Conservation (phyloP, 2,888 invertebrate species). For the Scrobipalpa atriplicella region DNA sequence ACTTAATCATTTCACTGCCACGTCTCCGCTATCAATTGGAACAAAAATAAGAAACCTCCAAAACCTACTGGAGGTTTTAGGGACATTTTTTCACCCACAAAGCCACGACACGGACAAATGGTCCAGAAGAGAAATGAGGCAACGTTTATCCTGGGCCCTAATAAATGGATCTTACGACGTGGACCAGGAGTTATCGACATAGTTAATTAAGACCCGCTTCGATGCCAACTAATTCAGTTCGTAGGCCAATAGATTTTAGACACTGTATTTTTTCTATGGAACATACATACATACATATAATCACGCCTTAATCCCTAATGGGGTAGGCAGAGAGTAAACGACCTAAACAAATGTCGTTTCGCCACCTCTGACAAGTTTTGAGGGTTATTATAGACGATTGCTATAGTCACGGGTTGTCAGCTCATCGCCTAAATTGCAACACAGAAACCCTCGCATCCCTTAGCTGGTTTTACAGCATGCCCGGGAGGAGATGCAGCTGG, state of each 20-base stretch:
- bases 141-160: slow-evolving; percentile 32
- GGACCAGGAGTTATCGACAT: slow-evolving; percentile 27
- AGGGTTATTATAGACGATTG: no score
- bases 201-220: slow-evolving; percentile 27
- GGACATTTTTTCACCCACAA: slow-evolving; percentile 28
- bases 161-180: slow-evolving; percentile 27
- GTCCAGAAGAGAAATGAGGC: slow-evolving; percentile 28
- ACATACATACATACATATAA: no score
- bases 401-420: no score
- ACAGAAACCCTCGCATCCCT: no score
- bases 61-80: neutral
- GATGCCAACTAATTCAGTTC: neutral
- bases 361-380: no score
- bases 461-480: no score
- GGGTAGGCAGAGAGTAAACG: no score
- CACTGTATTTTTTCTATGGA: no score
- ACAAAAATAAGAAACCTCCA: neutral
- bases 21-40: slow-evolving; percentile 8
- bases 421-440: no score
- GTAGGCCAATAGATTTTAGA: neutral
- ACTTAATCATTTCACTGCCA: neutral
- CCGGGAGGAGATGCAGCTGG: no score
- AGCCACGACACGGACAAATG: slow-evolving; percentile 30
- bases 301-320: no score
- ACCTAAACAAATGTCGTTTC: no score